Evolutionary conservation across 2,113 vertebrate species (phyloP).

Genomic region (Excalfactoria chinensis): DNA sequence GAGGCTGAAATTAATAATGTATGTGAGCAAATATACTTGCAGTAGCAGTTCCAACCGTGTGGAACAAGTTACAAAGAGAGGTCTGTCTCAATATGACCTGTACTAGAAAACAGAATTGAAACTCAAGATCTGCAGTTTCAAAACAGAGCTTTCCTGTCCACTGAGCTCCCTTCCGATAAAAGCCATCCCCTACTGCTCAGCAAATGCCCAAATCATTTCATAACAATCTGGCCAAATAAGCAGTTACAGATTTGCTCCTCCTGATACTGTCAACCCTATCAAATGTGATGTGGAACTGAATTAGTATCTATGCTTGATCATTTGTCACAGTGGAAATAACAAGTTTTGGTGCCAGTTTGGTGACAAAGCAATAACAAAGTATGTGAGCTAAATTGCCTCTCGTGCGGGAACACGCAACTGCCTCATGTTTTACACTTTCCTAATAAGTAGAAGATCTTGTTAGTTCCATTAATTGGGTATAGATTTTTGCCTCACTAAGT

Average conservation of each 20-base stretch:
- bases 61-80: conserved; percentile 59
- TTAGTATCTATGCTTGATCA: background rate
- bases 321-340: conserved; percentile 25
- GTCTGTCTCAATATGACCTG: conserved; percentile 41
- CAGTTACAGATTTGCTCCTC: conserved; percentile 33
- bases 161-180: conserved; percentile 30
- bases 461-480: background rate
- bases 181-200: background rate
- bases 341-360: background rate
- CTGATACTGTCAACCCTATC: conserved; percentile 34
- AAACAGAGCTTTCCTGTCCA: conserved; percentile 32
- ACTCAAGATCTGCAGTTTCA: conserved; percentile 38
- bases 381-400: background rate
- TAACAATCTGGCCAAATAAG: conserved; percentile 60
- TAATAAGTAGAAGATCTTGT: background rate
- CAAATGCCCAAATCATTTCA: conserved; percentile 51
- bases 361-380: background rate
- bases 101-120: conserved; percentile 41
- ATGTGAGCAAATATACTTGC: conserved; percentile 61
- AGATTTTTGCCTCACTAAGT: background rate
- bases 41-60: conserved; percentile 11
- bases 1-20: conserved; percentile 64
- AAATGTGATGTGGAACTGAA: conserved; percentile 27
- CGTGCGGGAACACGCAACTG: background rate
- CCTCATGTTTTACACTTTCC: background rate